Evolutionary conservation across 92 coral and sea anemone genomes (phyloP), one percentile per base, ranked within the genome.

Genomic region (Hydrozoanthus gracilis): DNA sequence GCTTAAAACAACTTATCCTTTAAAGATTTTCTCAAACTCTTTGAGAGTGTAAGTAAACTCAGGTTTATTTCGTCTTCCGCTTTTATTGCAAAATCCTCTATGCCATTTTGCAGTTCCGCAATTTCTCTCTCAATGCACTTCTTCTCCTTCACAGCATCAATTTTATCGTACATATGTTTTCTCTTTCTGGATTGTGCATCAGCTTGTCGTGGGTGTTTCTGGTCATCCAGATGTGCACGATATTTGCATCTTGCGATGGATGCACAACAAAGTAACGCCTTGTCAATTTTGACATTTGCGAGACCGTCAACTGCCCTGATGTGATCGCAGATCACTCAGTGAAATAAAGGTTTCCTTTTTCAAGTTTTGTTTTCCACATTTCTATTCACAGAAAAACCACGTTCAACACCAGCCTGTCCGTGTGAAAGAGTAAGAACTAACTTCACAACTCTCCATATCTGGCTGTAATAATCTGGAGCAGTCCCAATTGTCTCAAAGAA

Each of bases 381-480:
- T 44, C 18, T 58, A 67, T 83, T 71, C 39, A 83, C 35, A 20
- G 87, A 83, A 83, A 83, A 83, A 50, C 87, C 87, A 14, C 79
- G 39, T 55, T 83, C 64, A 45, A 83, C 87, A 15, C 50, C 27
- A 45, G 87, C 87, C 67, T 83, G 87, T 18, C 87, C 87, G 54
- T 83, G 87, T 51, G 79, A 83, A 54, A 83, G 79, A 71, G 71
- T 39, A 65, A 83, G 87, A 45, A 83, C 17, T 77, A 84, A 52
- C 80, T 72, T 71, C 45, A 71, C 79, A 47, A 84, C 52, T 67
- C 4, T 45, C 86, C 75, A 80, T 45, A 80, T 68, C 85, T 79
- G 66, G 50, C 52, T 39, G 70, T 61, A 79, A 67, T 61, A 79
- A 67, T 51, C 73, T 61, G 49, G 66, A 82, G 68, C 51, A 27